Evolutionary conservation across 1,140 invertebrate genomes (phyloP).

Genomic region (Heterodera schachtii): DNA sequence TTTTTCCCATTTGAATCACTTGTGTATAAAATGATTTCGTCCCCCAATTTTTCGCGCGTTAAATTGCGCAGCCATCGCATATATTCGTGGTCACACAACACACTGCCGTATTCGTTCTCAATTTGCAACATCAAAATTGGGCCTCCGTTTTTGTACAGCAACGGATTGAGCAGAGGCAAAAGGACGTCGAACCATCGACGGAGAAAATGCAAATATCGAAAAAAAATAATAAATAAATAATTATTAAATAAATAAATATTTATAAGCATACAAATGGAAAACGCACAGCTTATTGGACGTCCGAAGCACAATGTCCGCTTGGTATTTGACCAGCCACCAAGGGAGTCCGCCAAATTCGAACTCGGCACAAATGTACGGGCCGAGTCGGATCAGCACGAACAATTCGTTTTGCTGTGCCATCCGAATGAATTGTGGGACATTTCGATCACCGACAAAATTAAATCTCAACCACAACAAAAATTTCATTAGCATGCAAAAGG

Average conservation of each 20-base stretch:
- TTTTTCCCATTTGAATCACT: conserved; percentile 37
- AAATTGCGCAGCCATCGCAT: conserved; percentile 34
- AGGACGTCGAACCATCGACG: conserved; percentile 31
- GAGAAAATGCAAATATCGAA: conserved; percentile 36
- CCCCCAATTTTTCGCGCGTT: conserved; percentile 23
- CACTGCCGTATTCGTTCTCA: conserved; percentile 84
- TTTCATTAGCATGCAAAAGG: neutral
- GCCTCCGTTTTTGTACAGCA: conserved; percentile 66
- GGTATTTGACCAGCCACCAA: conserved; percentile 49
- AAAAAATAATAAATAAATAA: neutral
- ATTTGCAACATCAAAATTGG: conserved; percentile 71
- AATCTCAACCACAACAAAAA: conserved; percentile 24
- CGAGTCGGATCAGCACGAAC: conserved; percentile 80
- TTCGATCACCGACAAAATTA: conserved; percentile 68
- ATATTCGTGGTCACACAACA: conserved; percentile 30
- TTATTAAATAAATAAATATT: no score
- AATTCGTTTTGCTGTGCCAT: conserved; percentile 80
- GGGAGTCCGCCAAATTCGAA: conserved; percentile 74
- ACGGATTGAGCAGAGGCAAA: conserved; percentile 34
- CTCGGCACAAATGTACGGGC: conserved; percentile 90
- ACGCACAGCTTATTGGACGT: conserved; percentile 24
- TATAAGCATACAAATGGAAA: neutral
- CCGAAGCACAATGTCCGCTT: conserved; percentile 26
- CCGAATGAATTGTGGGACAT: conserved; percentile 71
- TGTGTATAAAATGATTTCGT: conserved; percentile 40